Conservation (phyloP, 2,797 vertebrate genomes). For the Alosa sapidissima region DNA sequence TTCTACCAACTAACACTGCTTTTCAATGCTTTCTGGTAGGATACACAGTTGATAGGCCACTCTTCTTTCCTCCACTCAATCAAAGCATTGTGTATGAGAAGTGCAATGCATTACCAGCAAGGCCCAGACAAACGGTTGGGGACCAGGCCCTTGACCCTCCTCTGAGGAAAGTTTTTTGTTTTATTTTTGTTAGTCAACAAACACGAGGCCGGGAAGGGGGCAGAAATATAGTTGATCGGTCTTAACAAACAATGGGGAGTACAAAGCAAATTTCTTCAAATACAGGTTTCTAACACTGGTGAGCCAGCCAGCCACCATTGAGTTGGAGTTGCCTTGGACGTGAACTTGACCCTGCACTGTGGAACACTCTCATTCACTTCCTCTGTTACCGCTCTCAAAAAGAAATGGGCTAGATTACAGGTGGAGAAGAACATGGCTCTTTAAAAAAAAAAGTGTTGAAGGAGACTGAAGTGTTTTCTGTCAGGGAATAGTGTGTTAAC, state of each 20-base stretch:
- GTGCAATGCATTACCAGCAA: neutral
- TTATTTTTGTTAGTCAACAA: neutral
- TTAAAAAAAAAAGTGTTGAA: neutral
- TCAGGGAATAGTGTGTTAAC: neutral
- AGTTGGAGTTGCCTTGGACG: neutral
- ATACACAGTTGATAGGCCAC: neutral
- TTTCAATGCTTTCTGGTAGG: neutral
- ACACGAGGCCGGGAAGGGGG: no score
- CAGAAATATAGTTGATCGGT: neutral
- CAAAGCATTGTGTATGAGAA: neutral
- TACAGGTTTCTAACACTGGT: neutral
- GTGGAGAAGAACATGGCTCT: neutral
- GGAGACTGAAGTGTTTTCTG: neutral
- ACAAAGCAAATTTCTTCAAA: neutral
- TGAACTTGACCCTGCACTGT: neutral
- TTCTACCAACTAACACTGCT: neutral
- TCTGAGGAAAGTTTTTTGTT: constrained; percentile 2
- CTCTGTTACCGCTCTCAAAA: neutral
- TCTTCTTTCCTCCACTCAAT: neutral
- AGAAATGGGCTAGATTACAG: neutral
- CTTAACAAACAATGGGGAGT: neutral
- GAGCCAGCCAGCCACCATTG: neutral
- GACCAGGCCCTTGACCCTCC: neutral
- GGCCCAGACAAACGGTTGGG: neutral
- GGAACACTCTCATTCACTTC: neutral